phyloP scores from a whole-genome alignment of 2,888 invertebrate genomes.

The Drosophila buzzatii region DNA sequence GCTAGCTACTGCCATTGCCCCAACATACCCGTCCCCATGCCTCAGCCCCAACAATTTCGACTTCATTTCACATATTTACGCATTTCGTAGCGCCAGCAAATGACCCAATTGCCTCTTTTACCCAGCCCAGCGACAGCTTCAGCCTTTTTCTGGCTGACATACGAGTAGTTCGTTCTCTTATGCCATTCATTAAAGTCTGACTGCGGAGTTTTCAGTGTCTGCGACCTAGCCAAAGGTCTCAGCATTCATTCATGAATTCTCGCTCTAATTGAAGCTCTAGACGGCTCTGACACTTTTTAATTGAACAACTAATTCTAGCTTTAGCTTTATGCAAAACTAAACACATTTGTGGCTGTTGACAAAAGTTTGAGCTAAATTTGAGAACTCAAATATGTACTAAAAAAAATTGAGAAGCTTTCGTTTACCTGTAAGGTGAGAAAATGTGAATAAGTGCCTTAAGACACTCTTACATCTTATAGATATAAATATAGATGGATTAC shows the following conservation, averaged over 20 bases:
- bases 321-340: neutral
- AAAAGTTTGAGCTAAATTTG: neutral
- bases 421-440: no score
- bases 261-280: slow-evolving; percentile 68
- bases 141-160: slow-evolving; percentile 19
- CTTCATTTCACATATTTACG: slow-evolving; percentile 54
- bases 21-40: neutral
- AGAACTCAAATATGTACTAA: no score
- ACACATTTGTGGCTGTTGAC: neutral
- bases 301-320: slow-evolving; percentile 61
- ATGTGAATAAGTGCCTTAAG: no score
- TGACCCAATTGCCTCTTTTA: slow-evolving; percentile 66
- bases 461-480: no score
- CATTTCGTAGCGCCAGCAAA: slow-evolving; percentile 62
- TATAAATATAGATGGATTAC: no score
- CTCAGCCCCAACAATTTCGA: neutral
- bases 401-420: no score
- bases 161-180: slow-evolving; percentile 5
- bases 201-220: slow-evolving; percentile 20
- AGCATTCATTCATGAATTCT: slow-evolving; percentile 62
- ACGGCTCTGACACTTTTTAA: slow-evolving; percentile 68
- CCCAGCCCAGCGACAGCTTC: neutral
- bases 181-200: slow-evolving; percentile 53
- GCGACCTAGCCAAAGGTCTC: slow-evolving; percentile 14
- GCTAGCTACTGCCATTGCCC: neutral